Evolutionary conservation across 2,113 vertebrate species (phyloP).

Genomic region (Felis catus): F.catus_Fca126_mat1.0 CM031413.1:73169001-73169500

Average conservation of each 20-base stretch:
- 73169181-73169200: neutral
- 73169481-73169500: neutral
- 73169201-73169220: constrained; percentile 31
- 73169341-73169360: neutral
- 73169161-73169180: neutral
- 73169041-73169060: neutral
- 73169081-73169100: neutral
- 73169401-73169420: neutral
- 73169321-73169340: neutral
- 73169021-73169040: neutral
- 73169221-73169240: neutral
- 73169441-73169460: neutral
- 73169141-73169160: neutral
- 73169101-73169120: constrained; percentile 2
- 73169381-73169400: neutral
- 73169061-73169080: neutral
- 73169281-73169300: neutral
- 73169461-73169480: constrained; percentile 8
- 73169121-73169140: neutral
- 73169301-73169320: neutral
- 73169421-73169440: neutral
- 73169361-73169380: neutral
- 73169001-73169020: neutral
- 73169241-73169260: neutral
- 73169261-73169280: constrained; percentile 34